Evolutionary conservation across 2,113 vertebrate genomes (phyloP), one percentile per base, ranked within the genome.

Genomic region (Ictalurus furcatus): DNA sequence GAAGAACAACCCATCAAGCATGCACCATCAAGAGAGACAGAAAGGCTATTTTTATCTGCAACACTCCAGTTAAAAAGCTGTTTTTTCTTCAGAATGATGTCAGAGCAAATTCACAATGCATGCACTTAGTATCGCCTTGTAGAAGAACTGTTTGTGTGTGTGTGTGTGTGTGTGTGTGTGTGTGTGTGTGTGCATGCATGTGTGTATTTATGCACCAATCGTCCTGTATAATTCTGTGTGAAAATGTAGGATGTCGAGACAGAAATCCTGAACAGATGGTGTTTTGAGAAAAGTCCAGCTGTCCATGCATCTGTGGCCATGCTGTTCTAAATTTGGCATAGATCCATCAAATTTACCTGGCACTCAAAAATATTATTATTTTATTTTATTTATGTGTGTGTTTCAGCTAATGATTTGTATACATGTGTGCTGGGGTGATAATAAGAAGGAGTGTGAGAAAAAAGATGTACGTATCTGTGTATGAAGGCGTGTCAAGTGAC

Each of bases 201-300:
- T 19, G 6, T 65, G 65, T 71, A 25, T 44, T 25, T 67, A 48
- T 87, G 40, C 30, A 9, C 21, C 40, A 67, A 37, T 87, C 12
- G 52, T 65, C 12, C 8, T 37, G 25, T 65, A 79, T 34, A 78
- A 65, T 63, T 28, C 30, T 12, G 34, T 54, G 56, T 30, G 73
- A 80, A 87, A 87, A 76, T 65, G 59, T 87, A 37, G 17, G 28
- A 67, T 4, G 40, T 30, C 54, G 52, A 63, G 83, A 85, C 23
- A 67, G 74, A 87, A 52, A 19, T 12, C 54, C 48, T 83, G 63
- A 37, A 28, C 87, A 83, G 87, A 83, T 88, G 87, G 65, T 88
- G 87, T 88, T 88, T 88, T 40, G 86, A 56, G 63, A 83, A 67
- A 69, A 69, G 52, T 69, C 87, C 79, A 88, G 63, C 87, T 88